phyloP scores from a whole-genome alignment of 2,113 vertebrate genomes.

The Otolemur garnettii region DNA sequence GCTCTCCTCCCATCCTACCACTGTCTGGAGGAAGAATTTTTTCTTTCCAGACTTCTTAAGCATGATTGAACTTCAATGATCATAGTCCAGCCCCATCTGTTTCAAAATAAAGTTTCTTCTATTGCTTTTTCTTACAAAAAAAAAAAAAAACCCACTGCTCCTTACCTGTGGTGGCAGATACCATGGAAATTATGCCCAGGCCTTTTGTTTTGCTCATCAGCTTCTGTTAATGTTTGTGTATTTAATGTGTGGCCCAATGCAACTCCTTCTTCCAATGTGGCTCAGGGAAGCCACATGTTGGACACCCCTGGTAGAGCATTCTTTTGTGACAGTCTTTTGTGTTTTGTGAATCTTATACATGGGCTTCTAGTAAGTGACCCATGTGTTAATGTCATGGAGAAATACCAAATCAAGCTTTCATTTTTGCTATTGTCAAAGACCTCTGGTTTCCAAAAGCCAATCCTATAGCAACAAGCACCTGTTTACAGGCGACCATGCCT shows the following conservation, averaged over 20 bases:
- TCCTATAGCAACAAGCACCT: background rate
- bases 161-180: background rate
- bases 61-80: background rate
- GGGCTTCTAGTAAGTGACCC: background rate
- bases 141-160: background rate
- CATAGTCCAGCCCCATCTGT: background rate
- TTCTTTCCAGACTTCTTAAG: background rate
- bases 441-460: background rate
- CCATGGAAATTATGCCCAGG: no score
- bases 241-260: no score
- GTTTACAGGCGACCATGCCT: background rate
- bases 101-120: background rate
- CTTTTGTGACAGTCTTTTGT: background rate
- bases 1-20: background rate
- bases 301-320: background rate
- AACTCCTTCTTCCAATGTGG: no score
- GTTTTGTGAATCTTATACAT: background rate
- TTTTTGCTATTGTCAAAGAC: background rate
- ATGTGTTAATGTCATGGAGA: background rate
- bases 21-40: fast-evolving
- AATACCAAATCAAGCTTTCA: background rate
- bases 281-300: no score
- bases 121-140: background rate
- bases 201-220: no score
- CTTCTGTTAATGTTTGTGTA: no score